phyloP scores from a whole-genome alignment of 2,888 invertebrate genomes.

The Acrobasis consociella region DNA sequence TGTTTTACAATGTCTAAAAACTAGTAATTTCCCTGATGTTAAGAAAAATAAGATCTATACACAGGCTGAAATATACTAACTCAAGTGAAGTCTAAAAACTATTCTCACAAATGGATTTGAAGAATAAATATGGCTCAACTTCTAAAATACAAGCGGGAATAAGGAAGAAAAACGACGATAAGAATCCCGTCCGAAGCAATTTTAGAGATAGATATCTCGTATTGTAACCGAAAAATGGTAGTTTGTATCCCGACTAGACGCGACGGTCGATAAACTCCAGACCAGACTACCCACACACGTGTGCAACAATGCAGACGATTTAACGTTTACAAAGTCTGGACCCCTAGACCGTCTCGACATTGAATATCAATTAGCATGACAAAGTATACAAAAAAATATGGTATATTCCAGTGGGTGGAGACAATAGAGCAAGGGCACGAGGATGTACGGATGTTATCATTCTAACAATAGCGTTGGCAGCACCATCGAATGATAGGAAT shows the following conservation, averaged over 20 bases:
- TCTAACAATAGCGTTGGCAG: conserved; percentile 66
- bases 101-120: background rate
- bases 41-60: no score
- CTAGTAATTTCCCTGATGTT: no score
- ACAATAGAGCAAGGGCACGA: conserved; percentile 50
- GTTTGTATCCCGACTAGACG: conserved; percentile 48
- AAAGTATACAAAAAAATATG: background rate
- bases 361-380: conserved; percentile 25
- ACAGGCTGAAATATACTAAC: no score
- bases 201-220: conserved; percentile 24
- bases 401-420: conserved; percentile 28
- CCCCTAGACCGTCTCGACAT: conserved; percentile 43
- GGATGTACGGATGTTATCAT: conserved; percentile 55
- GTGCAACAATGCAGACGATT: conserved; percentile 55
- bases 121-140: conserved; percentile 4
- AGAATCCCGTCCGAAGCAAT: conserved; percentile 19
- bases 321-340: conserved; percentile 39
- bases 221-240: conserved; percentile 36
- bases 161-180: conserved; percentile 10
- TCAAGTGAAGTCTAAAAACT: no score
- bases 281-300: conserved; percentile 48
- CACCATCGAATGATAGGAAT: conserved; percentile 46
- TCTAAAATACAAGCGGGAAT: conserved; percentile 1
- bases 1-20: no score
- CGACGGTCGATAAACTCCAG: conserved; percentile 73